Evolutionary conservation across 2,113 vertebrate species (phyloP).

Genomic region (Geococcyx californianus): DNA sequence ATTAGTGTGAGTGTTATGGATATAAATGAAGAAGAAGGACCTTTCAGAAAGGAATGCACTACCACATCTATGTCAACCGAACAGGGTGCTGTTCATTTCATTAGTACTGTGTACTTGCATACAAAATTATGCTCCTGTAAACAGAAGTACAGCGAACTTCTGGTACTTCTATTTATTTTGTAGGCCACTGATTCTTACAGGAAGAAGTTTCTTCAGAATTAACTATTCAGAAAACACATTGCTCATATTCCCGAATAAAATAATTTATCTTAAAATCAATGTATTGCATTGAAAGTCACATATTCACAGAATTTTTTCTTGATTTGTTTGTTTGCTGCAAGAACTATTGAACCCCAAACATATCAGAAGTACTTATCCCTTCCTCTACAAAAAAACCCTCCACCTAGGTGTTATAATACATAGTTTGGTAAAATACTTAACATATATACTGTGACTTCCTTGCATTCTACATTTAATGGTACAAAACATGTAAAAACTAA

Average conservation of each 20-base stretch:
- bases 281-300: neutral
- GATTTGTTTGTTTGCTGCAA: neutral
- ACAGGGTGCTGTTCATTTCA: neutral
- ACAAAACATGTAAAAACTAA: neutral
- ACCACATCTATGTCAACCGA: neutral
- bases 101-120: neutral
- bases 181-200: neutral
- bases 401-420: neutral
- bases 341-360: neutral
- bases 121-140: neutral
- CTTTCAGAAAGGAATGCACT: neutral
- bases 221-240: neutral
- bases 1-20: neutral
- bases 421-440: neutral
- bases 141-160: neutral
- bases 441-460: neutral
- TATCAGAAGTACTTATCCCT: neutral
- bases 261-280: neutral
- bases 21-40: neutral
- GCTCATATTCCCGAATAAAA: neutral
- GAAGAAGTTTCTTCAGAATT: neutral
- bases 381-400: accelerated
- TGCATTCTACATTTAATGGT: neutral
- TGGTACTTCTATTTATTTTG: neutral
- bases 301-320: neutral